Base-by-base conservation (phyloP, 2,888 invertebrate species). In the Nesidiocoris tenuis region DNA sequence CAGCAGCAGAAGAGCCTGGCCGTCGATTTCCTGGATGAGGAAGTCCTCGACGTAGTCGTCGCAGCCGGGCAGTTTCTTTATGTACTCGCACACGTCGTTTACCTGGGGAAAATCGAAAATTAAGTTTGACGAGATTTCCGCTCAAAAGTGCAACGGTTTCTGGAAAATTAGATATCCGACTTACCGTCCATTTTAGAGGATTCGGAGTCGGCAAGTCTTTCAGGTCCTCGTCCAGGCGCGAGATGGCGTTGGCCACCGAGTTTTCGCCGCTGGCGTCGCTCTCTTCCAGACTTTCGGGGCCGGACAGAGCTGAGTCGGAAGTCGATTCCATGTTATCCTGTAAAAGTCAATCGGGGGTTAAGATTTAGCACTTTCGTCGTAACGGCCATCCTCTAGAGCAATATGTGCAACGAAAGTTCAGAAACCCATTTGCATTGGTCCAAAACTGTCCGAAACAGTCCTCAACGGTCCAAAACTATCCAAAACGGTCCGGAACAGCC, bases 1-100 rank as follows among this genome's bases (percentile, higher is more conserved):
- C 66, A 98, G 88, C 72, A 98, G 86, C 86, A 97, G 88, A 77
- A 98, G 85, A 0, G 97, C 97, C 83, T 96, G 96, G 0, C 97
- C 97, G 82, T 98, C 97, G 80, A 98, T 97, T 85, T 97, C 97
- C 84, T 98, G 96, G 82, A 93, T 90, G 12, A 92, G 89, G 85
- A 98, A 98, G 83, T 96, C 96, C 82, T 96, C 96, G 0, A 96
- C 96, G 82, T 96, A 96, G 80, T 93, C 92, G 7, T 91, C 89
- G 83, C 96, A 96, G 0, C 96, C 97, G 0, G 94, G 95, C 76
- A 97, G 87, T 81, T 89, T 90, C 80, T 91, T 89, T 81, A 98
- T 94, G 82, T 97, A 93, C 59, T 80, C 80, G 55, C 80, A 78
- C 17, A 81, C 80, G 65, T 81, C 80, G 18, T 80, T 75, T 2